Evolutionary conservation across 2,888 invertebrate species (phyloP), one percentile per base, ranked within the genome.

Genomic region (Helobdella robusta): DNA sequence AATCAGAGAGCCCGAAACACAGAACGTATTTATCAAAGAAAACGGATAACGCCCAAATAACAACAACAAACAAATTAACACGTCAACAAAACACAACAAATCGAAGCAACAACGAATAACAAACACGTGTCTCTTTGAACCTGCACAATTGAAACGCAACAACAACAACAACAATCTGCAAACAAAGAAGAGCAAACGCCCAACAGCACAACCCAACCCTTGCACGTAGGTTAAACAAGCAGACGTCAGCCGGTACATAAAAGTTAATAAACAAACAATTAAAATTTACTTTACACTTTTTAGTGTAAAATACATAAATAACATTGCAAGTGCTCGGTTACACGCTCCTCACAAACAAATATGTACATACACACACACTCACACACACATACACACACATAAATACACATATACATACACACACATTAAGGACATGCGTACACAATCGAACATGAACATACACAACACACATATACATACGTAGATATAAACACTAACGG

Each of bases 381-480:
- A 56, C 32, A 56, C 8, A 56, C 56, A 56, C 56, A 56, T 32
- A 56, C 56, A 56, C 8, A 56, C 56, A 56, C 32, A 56, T 5
- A 56, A 25, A 56, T 28, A 56, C 56, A 56, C 56, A 56, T n/a
- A 56, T 32, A 25, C 56, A 56, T 32, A 56, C 56, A 56, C 56
- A 56, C 56, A 56, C 44, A 11, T 40, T 40, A 11, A 11, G n/a
- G n/a, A 25, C 25, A 56, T 32, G 30, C 56, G 28, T 28, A 56
- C 56, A 56, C 28, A 30, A 56, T n/a, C 56, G n/a, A 18, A 56
- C 56, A 56, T 28, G 30, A 18, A 30, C 25, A 56, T 28, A 30
- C 56, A 30, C 5, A n/a, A 56, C n/a, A 30, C 30, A 56, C 56
- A 56, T 32, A 56, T 30, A 18, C 5, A 18, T 48, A 5, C 48